A percentile compares a stretch with the other conserved stretches of the same genome.
phyloP scores from a whole-genome alignment of 2,797 vertebrate genomes.

The Menidia menidia region DNA sequence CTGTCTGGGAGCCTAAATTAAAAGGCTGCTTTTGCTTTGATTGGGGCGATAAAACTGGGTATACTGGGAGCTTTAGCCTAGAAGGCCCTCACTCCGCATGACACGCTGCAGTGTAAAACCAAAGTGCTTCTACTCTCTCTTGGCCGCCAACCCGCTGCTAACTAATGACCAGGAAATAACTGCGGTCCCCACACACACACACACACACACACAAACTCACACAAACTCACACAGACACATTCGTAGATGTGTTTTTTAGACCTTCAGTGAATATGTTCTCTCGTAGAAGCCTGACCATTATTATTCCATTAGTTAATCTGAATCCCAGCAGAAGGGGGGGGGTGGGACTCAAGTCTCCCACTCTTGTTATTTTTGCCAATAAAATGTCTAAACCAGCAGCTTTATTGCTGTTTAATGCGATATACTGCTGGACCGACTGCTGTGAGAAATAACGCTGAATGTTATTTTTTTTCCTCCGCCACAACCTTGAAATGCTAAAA shows the following conservation, averaged over 20 bases:
- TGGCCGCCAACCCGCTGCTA: conserved; percentile 60
- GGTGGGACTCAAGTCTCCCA: conserved; percentile 21
- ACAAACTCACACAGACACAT: conserved; percentile 16
- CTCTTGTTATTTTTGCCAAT: conserved; percentile 15
- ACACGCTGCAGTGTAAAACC: conserved; percentile 45
- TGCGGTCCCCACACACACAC: conserved; percentile 64
- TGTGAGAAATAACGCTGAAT: conserved; percentile 24
- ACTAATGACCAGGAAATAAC: conserved; percentile 82
- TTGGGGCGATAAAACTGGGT: conserved; percentile 39
- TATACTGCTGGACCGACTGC: conserved; percentile 1
- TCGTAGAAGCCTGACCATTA: conserved; percentile 21
- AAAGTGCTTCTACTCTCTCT: conserved; percentile 47
- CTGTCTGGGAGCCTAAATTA: conserved; percentile 16
- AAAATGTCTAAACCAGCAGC: conserved; percentile 32
- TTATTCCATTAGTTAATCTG: conserved; percentile 26
- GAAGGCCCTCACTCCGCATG: conserved; percentile 28
- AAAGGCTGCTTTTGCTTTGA: conserved; percentile 44
- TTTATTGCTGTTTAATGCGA: conserved; percentile 20
- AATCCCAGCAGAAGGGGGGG: conserved; percentile 15
- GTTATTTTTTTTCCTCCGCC: conserved; percentile 17
- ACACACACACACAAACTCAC: conserved; percentile 11
- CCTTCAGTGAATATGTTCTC: conserved; percentile 46
- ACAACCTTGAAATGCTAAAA: conserved; percentile 16
- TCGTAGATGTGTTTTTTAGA: conserved; percentile 37
- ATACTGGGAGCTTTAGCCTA: conserved; percentile 53